These are phyloP conservation scores for Peromyscus attwateri DNA, from an alignment of 2,797 vertebrate species.

Conservation along the genomic window DNA sequence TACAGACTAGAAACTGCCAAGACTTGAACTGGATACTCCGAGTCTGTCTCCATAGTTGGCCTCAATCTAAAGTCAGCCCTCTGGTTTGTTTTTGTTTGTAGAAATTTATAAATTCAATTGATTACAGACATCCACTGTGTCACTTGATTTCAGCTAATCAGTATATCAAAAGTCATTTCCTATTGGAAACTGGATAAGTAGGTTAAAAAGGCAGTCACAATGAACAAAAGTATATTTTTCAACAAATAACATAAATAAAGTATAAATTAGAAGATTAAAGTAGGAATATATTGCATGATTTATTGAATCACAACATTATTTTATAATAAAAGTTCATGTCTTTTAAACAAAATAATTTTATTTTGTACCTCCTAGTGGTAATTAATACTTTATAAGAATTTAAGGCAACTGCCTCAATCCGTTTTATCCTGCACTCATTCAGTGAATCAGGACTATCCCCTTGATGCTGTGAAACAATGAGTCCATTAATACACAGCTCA, in stretches of 20 bases:
- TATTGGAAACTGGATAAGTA: neutral
- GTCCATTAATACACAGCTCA: neutral
- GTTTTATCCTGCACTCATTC: neutral
- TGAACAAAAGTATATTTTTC: neutral
- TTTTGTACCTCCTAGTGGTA: neutral
- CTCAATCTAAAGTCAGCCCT: neutral
- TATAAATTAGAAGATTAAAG: neutral
- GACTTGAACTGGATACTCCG: neutral
- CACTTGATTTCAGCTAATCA: neutral
- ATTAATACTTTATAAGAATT: neutral
- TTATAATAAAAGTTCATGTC: neutral
- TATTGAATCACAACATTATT: neutral
- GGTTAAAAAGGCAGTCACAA: neutral
- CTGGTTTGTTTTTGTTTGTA: neutral
- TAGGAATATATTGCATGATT: neutral
- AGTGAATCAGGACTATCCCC: neutral
- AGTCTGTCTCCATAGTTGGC: neutral
- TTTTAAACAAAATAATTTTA: neutral
- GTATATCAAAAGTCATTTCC: neutral
- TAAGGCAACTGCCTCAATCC: too few species aligned
- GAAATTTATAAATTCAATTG: neutral
- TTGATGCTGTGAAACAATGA: neutral
- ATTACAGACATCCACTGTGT: neutral
- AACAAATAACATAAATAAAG: neutral
- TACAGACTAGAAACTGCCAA: neutral